phyloP scores from a whole-genome alignment of 1,140 invertebrate genomes.

The Notospermus geniculatus region DNA sequence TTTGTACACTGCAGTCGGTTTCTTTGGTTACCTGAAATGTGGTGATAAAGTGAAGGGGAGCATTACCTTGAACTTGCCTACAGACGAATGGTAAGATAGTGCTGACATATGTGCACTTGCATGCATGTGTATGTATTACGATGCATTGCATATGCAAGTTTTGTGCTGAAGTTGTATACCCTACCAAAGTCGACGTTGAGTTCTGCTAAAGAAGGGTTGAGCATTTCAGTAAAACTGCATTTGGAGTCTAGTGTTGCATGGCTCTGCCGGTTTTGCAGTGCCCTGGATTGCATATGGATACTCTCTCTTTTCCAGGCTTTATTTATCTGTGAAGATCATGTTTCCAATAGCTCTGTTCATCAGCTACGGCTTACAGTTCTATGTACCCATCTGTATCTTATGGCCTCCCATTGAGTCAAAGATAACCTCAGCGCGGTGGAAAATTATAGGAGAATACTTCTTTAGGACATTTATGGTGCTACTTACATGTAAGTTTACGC shows the following conservation, averaged over 20 bases:
- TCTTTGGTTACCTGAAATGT: slow-evolving; percentile 87
- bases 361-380: slow-evolving; percentile 86
- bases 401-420: slow-evolving; percentile 71
- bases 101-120: too few species aligned
- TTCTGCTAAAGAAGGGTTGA: too few species aligned
- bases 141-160: too few species aligned
- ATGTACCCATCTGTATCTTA: slow-evolving; percentile 86
- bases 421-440: slow-evolving; percentile 42
- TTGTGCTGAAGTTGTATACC: too few species aligned
- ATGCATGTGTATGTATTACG: too few species aligned
- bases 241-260: too few species aligned
- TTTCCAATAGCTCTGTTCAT: slow-evolving; percentile 85
- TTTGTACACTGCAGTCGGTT: slow-evolving; percentile 80
- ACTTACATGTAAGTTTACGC: slow-evolving; percentile 72
- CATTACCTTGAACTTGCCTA: slow-evolving; percentile 79
- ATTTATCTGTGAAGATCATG: slow-evolving; percentile 74
- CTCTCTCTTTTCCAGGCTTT: slow-evolving; percentile 64
- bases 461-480: slow-evolving; percentile 71
- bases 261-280: too few species aligned
- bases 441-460: slow-evolving; percentile 60
- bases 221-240: too few species aligned
- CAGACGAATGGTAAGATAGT: slow-evolving; percentile 44
- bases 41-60: slow-evolving; percentile 71
- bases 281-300: too few species aligned
- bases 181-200: too few species aligned